Evolutionary conservation across 2,888 invertebrate genomes (phyloP).

Genomic region (Eupithecia abbreviata): DNA sequence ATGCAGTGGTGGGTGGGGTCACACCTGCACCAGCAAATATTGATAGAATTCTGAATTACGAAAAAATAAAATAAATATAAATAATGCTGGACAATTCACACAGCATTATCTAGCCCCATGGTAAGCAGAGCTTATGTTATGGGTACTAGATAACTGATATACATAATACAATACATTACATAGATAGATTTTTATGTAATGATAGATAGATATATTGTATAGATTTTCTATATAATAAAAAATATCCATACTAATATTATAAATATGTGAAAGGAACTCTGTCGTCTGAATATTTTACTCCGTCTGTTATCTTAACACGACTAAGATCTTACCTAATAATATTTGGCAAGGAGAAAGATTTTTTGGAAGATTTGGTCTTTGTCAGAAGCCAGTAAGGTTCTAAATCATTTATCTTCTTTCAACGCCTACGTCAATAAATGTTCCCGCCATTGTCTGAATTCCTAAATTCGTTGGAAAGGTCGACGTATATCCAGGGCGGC

Average conservation of each 20-base stretch:
- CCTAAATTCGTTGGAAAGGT: conserved; percentile 3
- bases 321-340: background rate
- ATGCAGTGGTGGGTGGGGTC: background rate
- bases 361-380: background rate
- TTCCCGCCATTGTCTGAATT: background rate
- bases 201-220: no score
- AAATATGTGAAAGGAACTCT: background rate
- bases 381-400: background rate
- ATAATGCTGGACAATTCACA: no score
- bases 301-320: background rate
- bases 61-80: background rate
- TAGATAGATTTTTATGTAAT: no score
- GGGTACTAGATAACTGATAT: no score
- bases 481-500: background rate
- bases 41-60: background rate
- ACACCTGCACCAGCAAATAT: background rate
- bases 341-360: background rate
- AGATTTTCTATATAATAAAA: no score
- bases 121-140: no score
- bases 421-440: background rate
- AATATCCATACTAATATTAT: background rate
- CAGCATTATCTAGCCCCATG: no score
- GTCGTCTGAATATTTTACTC: background rate
- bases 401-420: background rate
- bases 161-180: no score